Evolutionary conservation across 1,140 invertebrate species (phyloP).

Genomic region (Drosophila teissieri): DNA sequence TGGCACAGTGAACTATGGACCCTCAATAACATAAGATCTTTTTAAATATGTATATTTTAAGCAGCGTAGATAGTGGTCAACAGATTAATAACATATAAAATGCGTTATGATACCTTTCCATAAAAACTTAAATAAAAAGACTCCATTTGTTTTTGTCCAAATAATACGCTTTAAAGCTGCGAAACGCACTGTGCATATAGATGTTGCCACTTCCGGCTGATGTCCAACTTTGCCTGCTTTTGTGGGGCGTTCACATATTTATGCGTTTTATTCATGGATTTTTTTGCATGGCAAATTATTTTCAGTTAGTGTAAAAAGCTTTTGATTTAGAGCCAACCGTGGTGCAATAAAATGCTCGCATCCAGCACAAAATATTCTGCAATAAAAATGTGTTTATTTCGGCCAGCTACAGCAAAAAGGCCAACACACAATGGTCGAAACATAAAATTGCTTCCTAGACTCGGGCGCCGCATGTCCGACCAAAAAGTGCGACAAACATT

Average conservation of each 20-base stretch:
- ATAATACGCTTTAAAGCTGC: background rate
- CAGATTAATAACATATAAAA: too few species aligned
- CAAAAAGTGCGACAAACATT: conserved; percentile 32
- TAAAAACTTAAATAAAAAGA: too few species aligned
- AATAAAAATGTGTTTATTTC: conserved; percentile 46
- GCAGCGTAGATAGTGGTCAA: too few species aligned
- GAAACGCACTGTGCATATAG: conserved; percentile 11
- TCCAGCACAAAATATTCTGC: conserved; percentile 21
- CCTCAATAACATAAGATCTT: too few species aligned
- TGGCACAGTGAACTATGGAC: background rate
- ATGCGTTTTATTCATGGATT: conserved; percentile 16
- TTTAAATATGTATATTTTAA: too few species aligned
- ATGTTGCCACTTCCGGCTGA: conserved; percentile 11
- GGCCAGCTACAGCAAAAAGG: background rate
- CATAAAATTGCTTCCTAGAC: conserved; percentile 35
- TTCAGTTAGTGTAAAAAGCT: conserved; percentile 35
- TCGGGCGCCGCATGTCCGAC: conserved; percentile 24
- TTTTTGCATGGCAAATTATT: conserved; percentile 22
- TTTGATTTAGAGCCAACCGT: conserved; percentile 50
- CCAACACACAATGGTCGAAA: conserved; percentile 16
- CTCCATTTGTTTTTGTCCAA: too few species aligned
- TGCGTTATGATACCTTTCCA: too few species aligned
- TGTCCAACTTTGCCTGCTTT: conserved; percentile 5
- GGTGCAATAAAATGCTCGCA: conserved; percentile 34
- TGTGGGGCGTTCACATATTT: conserved; percentile 11